A percentile compares a stretch with the other conserved stretches of the same genome.
Evolutionary conservation across 2,113 vertebrate species (phyloP).

Genomic region (Centrocercus urophasianus): DNA sequence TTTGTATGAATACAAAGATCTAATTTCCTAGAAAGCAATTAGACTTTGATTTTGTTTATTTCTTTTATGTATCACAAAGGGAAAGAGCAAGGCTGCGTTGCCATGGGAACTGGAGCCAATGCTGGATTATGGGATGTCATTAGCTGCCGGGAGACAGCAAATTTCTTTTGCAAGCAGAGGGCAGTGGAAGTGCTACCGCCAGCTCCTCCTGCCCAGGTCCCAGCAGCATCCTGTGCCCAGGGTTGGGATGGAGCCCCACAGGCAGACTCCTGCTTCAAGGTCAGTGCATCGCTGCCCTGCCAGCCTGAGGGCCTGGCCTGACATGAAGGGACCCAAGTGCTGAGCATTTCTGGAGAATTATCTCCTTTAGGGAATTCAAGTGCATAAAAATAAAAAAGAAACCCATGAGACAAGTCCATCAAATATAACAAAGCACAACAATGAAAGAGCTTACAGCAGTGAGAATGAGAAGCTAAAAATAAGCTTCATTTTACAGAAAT

Average conservation of each 20-base stretch:
- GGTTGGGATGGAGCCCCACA: constrained; percentile 75
- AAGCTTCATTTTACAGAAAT: background rate
- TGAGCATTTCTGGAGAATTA: background rate
- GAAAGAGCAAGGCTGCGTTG: constrained; percentile 87
- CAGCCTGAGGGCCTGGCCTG: fast-evolving
- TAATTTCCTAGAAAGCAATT: background rate
- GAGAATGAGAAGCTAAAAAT: background rate
- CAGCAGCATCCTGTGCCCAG: constrained; percentile 66
- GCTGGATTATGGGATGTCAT: constrained; percentile 93
- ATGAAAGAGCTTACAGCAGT: background rate
- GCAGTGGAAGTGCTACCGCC: constrained; percentile 79
- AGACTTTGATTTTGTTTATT: background rate
- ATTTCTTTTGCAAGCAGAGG: constrained; percentile 88
- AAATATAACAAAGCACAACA: background rate
- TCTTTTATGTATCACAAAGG: constrained; percentile 72
- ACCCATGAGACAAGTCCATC: background rate
- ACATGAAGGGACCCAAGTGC: background rate
- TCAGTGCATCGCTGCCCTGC: constrained; percentile 29
- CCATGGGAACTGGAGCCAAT: constrained; percentile 83
- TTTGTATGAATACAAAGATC: background rate
- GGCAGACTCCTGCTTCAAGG: constrained; percentile 81
- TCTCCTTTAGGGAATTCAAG: background rate
- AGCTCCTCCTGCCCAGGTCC: constrained; percentile 59
- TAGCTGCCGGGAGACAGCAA: constrained; percentile 83
- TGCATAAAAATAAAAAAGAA: background rate